Percentiles rank a stretch among this genome's conserved stretches.
phyloP scores from a whole-genome alignment of 2,888 invertebrate species.

The Andricus curvator region DNA sequence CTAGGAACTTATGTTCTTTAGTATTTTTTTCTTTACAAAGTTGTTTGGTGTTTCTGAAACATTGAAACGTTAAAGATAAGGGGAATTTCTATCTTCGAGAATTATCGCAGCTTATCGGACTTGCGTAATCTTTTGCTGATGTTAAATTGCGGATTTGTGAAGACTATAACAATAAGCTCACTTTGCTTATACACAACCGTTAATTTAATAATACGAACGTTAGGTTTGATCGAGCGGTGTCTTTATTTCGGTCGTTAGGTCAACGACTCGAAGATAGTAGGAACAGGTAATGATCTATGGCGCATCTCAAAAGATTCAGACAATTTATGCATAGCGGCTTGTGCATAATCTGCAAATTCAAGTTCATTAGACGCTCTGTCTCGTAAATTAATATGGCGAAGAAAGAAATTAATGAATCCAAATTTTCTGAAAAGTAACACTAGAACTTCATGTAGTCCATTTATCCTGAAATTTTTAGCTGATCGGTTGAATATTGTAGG shows the following conservation, averaged over 20 bases:
- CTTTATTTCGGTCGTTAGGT: conserved; percentile 46
- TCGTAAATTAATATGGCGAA: neutral
- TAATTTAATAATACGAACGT: conserved; percentile 42
- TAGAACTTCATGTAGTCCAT: no score
- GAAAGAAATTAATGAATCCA: neutral
- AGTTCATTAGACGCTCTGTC: conserved; percentile 9
- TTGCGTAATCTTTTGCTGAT: neutral
- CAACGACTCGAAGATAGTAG: conserved; percentile 42
- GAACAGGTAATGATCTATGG: conserved; percentile 36
- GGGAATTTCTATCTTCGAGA: neutral
- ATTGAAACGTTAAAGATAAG: neutral
- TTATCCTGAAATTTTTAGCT: no score
- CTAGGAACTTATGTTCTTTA: neutral
- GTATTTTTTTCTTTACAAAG: neutral
- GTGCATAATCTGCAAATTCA: conserved; percentile 15
- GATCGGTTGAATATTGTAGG: no score
- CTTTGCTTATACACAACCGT: conserved; percentile 28
- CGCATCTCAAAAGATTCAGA: conserved; percentile 34
- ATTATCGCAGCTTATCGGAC: neutral
- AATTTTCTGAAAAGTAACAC: no score
- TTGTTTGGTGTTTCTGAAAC: neutral
- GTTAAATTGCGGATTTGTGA: neutral
- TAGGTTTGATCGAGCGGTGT: conserved; percentile 33
- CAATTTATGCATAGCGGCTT: conserved; percentile 16
- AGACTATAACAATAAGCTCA: neutral